Evolutionary conservation across 2,113 vertebrate species (phyloP).

Genomic region (Terrapene triunguis): DNA sequence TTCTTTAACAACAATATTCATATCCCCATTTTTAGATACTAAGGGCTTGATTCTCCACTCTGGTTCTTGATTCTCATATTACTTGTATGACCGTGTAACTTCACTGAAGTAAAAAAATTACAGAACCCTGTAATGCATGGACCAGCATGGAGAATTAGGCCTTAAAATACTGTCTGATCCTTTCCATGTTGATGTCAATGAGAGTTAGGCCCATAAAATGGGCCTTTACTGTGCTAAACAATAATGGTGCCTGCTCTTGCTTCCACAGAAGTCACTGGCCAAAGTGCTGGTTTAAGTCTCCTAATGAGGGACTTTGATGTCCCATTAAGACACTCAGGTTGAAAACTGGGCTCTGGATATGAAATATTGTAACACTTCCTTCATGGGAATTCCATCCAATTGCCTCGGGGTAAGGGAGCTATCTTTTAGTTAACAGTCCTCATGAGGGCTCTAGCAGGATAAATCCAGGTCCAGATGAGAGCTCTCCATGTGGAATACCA

Average conservation of each 20-base stretch:
- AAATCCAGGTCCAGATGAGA: not conserved
- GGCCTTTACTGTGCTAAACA: not conserved
- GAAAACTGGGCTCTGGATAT: slow-evolving; percentile 40
- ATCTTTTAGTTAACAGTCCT: not conserved
- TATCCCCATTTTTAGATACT: not conserved
- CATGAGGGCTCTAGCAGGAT: not conserved
- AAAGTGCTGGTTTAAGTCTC: slow-evolving; percentile 37
- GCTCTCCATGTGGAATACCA: not conserved
- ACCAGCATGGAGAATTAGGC: not conserved
- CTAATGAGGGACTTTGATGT: slow-evolving; percentile 61
- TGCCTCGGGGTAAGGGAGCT: not conserved
- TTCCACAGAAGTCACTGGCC: not conserved
- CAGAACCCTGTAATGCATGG: not conserved
- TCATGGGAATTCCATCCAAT: not conserved
- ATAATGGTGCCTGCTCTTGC: not conserved
- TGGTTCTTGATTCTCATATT: not conserved
- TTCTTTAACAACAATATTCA: not conserved
- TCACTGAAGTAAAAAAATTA: not conserved
- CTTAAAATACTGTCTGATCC: not conserved
- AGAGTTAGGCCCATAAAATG: not conserved
- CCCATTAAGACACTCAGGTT: slow-evolving; percentile 29
- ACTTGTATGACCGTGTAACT: not conserved
- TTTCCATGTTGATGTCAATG: slow-evolving; percentile 7
- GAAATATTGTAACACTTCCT: slow-evolving; percentile 36
- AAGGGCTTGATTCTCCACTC: not conserved